A percentile compares a stretch with the other conserved stretches of the same genome.
Evolutionary conservation across 2,113 vertebrate genomes (phyloP).

Genomic region (Lophotis ruficrista): DNA sequence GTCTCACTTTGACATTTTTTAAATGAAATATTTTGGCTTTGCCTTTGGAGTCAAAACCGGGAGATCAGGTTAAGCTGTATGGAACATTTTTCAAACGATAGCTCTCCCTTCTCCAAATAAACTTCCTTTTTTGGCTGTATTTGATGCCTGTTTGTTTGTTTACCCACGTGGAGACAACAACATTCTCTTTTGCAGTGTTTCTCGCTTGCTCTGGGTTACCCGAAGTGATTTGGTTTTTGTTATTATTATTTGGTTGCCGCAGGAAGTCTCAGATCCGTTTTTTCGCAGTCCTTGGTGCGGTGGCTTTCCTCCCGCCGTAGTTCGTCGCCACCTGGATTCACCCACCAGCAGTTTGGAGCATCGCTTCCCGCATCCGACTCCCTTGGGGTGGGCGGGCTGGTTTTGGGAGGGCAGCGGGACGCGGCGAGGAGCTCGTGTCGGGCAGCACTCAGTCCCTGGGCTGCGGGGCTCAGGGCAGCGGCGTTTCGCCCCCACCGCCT

Average conservation of each 20-base stretch:
- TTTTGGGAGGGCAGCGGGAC: background rate
- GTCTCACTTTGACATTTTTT: background rate
- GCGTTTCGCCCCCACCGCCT: background rate
- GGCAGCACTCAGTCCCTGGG: background rate
- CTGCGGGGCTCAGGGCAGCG: background rate
- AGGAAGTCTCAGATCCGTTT: background rate
- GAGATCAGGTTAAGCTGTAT: slow-evolving; percentile 3
- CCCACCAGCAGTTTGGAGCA: rapidly evolving
- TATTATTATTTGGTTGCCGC: background rate
- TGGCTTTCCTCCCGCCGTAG: background rate
- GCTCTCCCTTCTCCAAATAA: background rate
- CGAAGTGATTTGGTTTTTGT: background rate
- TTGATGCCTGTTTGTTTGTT: background rate
- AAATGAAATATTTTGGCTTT: slow-evolving; percentile 38
- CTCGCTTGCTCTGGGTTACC: background rate
- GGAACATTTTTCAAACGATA: background rate
- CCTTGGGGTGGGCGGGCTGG: background rate
- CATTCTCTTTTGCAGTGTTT: background rate
- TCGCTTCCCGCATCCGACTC: rapidly evolving
- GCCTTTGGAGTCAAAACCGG: background rate
- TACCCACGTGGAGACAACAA: background rate
- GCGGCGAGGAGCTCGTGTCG: too few species aligned
- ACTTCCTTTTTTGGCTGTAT: background rate
- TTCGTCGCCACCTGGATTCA: rapidly evolving
- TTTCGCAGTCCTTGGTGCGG: background rate